Evolutionary conservation across 2,888 invertebrate species (phyloP).

Genomic region (Cerceris ruficornis): DNA sequence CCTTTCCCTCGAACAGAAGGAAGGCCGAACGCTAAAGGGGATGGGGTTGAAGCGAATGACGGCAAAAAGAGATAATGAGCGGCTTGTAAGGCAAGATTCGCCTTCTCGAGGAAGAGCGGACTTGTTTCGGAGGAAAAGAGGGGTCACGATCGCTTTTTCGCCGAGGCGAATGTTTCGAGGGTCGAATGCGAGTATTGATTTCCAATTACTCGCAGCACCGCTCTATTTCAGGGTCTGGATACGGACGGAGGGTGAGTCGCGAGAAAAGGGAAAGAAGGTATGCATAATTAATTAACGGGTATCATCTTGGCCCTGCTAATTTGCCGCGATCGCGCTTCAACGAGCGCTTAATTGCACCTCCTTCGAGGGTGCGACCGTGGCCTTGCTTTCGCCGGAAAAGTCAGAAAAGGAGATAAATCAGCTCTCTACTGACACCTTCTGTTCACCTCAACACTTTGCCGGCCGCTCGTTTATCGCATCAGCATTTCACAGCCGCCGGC

Average conservation of each 20-base stretch:
- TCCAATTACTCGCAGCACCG: slow-evolving; percentile 50
- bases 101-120: slow-evolving; percentile 17
- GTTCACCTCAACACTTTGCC: too few relatives aligned
- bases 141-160: slow-evolving; percentile 52
- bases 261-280: slow-evolving; percentile 43
- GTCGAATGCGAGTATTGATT: slow-evolving; percentile 61
- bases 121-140: slow-evolving; percentile 35
- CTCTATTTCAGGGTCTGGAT: slow-evolving; percentile 21
- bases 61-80: slow-evolving; percentile 50
- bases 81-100: slow-evolving; percentile 22
- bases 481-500: too few relatives aligned
- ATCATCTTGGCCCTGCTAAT: slow-evolving; percentile 45
- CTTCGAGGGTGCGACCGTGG: background rate
- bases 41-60: slow-evolving; percentile 4
- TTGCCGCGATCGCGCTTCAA: slow-evolving; percentile 22
- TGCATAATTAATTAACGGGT: slow-evolving; percentile 67
- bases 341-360: slow-evolving; percentile 40
- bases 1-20: slow-evolving; percentile 4
- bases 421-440: too few relatives aligned
- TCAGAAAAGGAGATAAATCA: background rate
- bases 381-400: background rate
- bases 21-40: slow-evolving; percentile 13
- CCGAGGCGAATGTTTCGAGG: slow-evolving; percentile 48
- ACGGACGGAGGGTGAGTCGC: background rate
- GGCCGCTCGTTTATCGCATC: too few relatives aligned